phyloP scores from a whole-genome alignment of 2,888 invertebrate species.

The Tenthredo livida region DNA sequence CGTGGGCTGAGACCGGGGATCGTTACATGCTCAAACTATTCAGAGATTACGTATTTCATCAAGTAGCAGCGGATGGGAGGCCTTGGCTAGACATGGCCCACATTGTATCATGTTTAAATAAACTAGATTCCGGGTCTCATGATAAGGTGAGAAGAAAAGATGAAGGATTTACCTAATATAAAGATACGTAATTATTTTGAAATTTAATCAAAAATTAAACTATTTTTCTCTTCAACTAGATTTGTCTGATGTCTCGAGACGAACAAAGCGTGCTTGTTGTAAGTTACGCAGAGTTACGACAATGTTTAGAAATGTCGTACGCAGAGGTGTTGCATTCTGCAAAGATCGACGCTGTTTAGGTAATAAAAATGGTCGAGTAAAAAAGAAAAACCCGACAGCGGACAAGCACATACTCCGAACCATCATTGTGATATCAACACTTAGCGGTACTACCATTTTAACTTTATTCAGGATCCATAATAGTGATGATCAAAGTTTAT shows the following conservation, averaged over 20 bases:
- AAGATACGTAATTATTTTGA: background rate
- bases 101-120: conserved; percentile 95
- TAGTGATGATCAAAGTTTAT: conserved; percentile 23
- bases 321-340: conserved; percentile 86
- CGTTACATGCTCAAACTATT: conserved; percentile 99
- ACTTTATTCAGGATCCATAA: conserved; percentile 57
- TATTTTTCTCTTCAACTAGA: conserved; percentile 78
- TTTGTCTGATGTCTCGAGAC: conserved; percentile 97
- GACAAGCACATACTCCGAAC: conserved; percentile 67
- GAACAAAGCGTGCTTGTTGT: conserved; percentile 98
- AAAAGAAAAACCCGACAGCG: conserved; percentile 52
- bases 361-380: conserved; percentile 58
- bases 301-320: conserved; percentile 96
- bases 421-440: conserved; percentile 76
- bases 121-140: conserved; percentile 90
- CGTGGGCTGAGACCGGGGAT: conserved; percentile 99
- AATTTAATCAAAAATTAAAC: background rate
- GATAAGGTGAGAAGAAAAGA: conserved; percentile 83
- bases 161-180: background rate
- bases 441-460: conserved; percentile 74
- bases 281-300: conserved; percentile 96
- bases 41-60: conserved; percentile 98
- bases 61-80: conserved; percentile 93
- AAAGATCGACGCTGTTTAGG: conserved; percentile 71
- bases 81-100: conserved; percentile 99